Conservation (phyloP, 2,888 invertebrate genomes). For the Phlogophora meticulosa region DNA sequence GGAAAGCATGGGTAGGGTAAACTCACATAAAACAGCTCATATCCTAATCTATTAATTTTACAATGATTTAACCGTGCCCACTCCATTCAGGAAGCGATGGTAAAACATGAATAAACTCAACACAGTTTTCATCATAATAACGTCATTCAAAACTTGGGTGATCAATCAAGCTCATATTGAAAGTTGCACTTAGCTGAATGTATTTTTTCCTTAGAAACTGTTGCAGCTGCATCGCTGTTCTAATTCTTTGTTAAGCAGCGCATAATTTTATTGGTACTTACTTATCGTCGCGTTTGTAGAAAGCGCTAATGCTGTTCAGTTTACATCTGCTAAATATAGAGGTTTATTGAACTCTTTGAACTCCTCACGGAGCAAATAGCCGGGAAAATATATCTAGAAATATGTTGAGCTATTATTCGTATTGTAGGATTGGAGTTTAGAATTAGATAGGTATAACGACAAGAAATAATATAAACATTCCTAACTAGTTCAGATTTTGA, state of each 20-base stretch:
- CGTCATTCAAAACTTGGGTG: slow-evolving; percentile 15
- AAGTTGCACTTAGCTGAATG: slow-evolving; percentile 16
- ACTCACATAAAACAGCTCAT: not conserved
- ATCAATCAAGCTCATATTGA: slow-evolving; percentile 35
- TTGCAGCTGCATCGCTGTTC: slow-evolving; percentile 34
- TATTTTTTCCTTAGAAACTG: slow-evolving; percentile 20
- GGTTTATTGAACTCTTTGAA: slow-evolving; percentile 77
- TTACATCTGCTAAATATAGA: slow-evolving; percentile 76
- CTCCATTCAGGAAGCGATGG: not conserved
- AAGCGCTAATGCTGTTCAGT: slow-evolving; percentile 70
- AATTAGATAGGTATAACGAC: not conserved
- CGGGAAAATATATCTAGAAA: slow-evolving; percentile 65
- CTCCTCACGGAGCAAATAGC: slow-evolving; percentile 70
- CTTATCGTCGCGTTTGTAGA: slow-evolving; percentile 62
- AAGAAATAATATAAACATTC: slow-evolving; percentile 6
- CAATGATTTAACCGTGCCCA: not conserved
- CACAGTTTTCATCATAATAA: slow-evolving; percentile 10
- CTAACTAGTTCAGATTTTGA: not conserved
- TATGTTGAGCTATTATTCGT: slow-evolving; percentile 42
- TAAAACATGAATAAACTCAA: not conserved
- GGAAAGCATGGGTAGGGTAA: slow-evolving; percentile 13
- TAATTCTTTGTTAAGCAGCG: slow-evolving; percentile 47
- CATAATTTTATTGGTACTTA: slow-evolving; percentile 55
- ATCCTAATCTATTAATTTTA: not conserved
- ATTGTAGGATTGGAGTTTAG: slow-evolving; percentile 24